Evolutionary conservation across 2,797 vertebrate genomes (phyloP), one percentile per base, ranked within the genome.

Genomic region (Periophthalmus magnuspinnatus): DNA sequence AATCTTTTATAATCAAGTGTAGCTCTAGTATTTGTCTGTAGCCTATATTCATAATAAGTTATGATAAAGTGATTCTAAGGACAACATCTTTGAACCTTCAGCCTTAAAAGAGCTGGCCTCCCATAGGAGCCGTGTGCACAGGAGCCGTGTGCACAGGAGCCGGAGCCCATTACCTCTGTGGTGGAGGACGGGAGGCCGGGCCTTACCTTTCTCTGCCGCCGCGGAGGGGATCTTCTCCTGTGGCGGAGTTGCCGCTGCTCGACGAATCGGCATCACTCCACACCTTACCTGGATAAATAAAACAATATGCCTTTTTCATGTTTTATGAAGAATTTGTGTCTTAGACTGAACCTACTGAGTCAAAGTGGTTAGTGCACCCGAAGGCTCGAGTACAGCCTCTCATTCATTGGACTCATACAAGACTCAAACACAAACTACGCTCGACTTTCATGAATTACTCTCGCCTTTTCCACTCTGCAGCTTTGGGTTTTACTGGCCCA

Each of bases 201-300:
- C 90, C 75, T 89, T 93, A 81, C 95, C 95, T 92, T 94, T 93
- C 17, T 95, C 94, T 78, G 93, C 87, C 77, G 95, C 94, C 77
- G 95, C 93, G 71, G 95, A 92, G 76, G 95, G 90, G 52, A 75
- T 72, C 64, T 95, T 95, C 91, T 98, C 97, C 90, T 95, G 93
- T 60, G 95, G 91, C 2, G 95, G 93, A 68, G 94, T 91, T 47
- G 94, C 95, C 83, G 97, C 92, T 21, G 95, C 87, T 87, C 97
- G 94, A 58, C 96, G 96, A 89, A 99, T 98, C 0, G 97, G 97
- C 97, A 99, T 99, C 58, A 91, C 87, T 80, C 69, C 19, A 68
- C 63, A 65, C 76, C 73, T 65, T 13, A 75, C 79, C 88, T 91
- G 76, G 16, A 65, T 0, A 59, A 52, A 28, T 5, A 52, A 60